phyloP scores from a whole-genome alignment of 2,113 vertebrate genomes.

The Ctenodactylus gundi region DNA sequence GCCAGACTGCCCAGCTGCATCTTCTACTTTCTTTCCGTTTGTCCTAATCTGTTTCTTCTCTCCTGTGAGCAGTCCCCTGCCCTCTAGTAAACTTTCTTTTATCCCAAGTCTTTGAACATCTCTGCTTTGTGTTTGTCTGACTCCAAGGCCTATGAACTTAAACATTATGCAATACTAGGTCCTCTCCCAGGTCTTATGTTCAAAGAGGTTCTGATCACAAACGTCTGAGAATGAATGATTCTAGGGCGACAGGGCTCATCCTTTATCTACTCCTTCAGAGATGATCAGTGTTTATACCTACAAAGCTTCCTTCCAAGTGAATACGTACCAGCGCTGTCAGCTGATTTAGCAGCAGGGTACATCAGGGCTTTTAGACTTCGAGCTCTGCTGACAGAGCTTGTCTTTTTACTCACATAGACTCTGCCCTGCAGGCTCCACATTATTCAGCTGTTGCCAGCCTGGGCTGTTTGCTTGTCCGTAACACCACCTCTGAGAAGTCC shows the following conservation, averaged over 20 bases:
- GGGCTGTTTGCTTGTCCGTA: accelerated
- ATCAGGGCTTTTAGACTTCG: neutral
- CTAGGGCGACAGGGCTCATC: neutral
- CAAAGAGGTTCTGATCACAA: neutral
- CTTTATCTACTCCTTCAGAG: neutral
- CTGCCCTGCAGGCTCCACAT: neutral
- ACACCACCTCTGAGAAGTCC: neutral
- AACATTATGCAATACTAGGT: too few species aligned
- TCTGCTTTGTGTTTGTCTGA: neutral
- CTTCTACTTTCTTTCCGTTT: neutral
- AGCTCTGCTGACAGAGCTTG: neutral
- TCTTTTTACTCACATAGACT: neutral
- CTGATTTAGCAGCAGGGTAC: neutral
- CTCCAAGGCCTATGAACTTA: neutral
- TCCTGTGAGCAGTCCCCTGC: neutral
- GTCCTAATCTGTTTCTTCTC: neutral
- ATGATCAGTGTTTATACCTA: neutral
- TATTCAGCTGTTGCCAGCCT: neutral
- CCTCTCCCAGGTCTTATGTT: neutral
- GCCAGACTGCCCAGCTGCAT: neutral
- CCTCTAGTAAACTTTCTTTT: neutral
- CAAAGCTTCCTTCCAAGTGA: neutral
- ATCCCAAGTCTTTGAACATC: neutral
- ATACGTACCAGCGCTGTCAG: neutral
- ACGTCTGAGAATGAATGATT: neutral